Evolutionary conservation across 1,140 invertebrate species (phyloP), one percentile per base, ranked within the genome.

Genomic region (Mya arenaria): DNA sequence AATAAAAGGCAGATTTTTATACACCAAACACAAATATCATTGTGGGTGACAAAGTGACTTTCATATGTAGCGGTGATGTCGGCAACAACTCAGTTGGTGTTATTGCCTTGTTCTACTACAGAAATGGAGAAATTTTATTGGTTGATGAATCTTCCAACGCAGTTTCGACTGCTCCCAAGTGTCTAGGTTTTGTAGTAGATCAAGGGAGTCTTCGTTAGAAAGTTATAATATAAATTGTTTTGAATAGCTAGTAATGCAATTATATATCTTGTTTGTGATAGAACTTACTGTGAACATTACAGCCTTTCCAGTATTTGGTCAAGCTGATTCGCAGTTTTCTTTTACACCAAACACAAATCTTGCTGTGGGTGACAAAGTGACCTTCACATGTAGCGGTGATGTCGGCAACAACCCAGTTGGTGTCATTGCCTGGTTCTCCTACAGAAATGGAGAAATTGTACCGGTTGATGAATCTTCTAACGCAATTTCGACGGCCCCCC

Each of bases 21-120:
- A 30, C 39, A 23, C 62, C 74, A 34, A 17, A 19, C 17, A 36
- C 74, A 19, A 48, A 66, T 62, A 23, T 77, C 13, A 44, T 25
- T 4, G 60, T 65, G 25, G 34, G 44, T 52, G 60, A 77, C 17
- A n/a, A 34, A 15, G 74, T 77, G 3, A 25, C 8, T 3, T 77
- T 77, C 55, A 48, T 41, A 10, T 77, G 74, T 55, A 28, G 30
- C 37, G 74, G 74, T 4, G 62, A 77, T 77, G 74, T 77, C n/a
- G 74, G 74, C 0, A 48, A 36, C 36, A 62, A 77, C 19, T 62
- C 74, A 23, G 32, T 44, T 23, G 74, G 74, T 10, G 28, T 34
- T 23, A 23, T 77, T 13, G 41, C 25, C 28, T 77, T 58, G 74
- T 60, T 15, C 25, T 28, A 8, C 23, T 60, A 10, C 8, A 17